phyloP scores from a whole-genome alignment of 2,888 invertebrate genomes.

The Carterocephalus palaemon region DNA sequence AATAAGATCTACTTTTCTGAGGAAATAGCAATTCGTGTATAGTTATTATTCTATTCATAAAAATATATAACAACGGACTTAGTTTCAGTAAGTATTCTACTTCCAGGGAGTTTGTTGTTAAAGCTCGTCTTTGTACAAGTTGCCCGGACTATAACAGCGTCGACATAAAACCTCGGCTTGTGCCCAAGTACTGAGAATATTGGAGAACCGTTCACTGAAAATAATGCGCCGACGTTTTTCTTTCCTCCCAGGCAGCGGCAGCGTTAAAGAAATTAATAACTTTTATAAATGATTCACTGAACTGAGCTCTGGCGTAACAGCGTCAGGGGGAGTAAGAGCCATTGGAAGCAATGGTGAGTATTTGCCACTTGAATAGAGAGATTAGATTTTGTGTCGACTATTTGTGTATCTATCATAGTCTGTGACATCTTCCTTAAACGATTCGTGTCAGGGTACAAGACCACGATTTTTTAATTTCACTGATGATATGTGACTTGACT shows the following conservation, averaged over 20 bases:
- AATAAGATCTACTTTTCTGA: no score
- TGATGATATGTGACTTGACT: no score
- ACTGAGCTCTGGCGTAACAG: background rate
- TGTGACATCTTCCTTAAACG: no score
- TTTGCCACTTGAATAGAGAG: no score
- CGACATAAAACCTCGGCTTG: slow-evolving; percentile 16
- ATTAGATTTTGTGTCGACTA: no score
- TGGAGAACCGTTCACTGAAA: slow-evolving; percentile 22
- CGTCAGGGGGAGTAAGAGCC: no score
- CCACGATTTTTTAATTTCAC: no score
- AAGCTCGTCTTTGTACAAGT: slow-evolving; percentile 15
- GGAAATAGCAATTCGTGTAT: no score
- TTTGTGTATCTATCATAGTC: no score
- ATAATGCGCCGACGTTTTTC: slow-evolving; percentile 14
- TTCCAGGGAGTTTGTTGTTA: slow-evolving; percentile 13
- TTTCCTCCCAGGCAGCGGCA: slow-evolving; percentile 9
- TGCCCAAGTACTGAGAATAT: slow-evolving; percentile 21
- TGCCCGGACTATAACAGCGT: slow-evolving; percentile 10
- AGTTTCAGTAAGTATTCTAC: slow-evolving; percentile 12
- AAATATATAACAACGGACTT: slow-evolving; percentile 15
- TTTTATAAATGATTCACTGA: slow-evolving; percentile 18
- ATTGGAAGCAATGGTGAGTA: no score
- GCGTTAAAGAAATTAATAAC: slow-evolving; percentile 4
- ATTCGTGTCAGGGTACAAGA: no score
- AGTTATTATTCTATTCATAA: slow-evolving; percentile 12